Evolutionary conservation across 2,888 invertebrate species (phyloP).

Genomic region (Exephanes ischioxanthus): DNA sequence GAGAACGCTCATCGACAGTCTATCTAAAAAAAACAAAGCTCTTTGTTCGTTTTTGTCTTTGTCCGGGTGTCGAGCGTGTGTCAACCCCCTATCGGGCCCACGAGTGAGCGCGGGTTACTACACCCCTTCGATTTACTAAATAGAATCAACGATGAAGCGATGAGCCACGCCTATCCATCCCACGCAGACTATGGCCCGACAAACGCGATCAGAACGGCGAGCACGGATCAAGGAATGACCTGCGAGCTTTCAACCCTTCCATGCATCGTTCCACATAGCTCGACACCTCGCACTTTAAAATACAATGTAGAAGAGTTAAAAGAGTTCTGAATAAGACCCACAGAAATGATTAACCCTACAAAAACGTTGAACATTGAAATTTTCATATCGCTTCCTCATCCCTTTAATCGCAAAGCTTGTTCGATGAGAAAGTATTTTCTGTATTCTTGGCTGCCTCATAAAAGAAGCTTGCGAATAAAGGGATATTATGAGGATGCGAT

Average conservation of each 20-base stretch:
- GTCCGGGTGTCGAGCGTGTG: conserved; percentile 64
- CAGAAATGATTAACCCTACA: neutral
- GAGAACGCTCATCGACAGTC: conserved; percentile 40
- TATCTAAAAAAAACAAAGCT: conserved; percentile 70
- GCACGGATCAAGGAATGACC: conserved; percentile 49
- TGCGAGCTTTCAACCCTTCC: conserved; percentile 48
- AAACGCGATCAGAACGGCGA: conserved; percentile 21
- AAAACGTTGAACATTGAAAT: neutral
- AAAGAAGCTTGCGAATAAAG: too few species aligned
- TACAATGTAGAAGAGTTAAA: neutral
- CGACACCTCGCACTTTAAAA: neutral
- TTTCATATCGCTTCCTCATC: too few species aligned
- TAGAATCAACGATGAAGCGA: conserved; percentile 69
- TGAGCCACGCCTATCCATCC: conserved; percentile 63
- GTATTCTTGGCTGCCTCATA: too few species aligned
- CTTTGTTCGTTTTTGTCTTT: conserved; percentile 70
- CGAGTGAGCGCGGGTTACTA: conserved; percentile 61
- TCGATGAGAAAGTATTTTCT: too few species aligned
- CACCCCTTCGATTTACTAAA: conserved; percentile 74
- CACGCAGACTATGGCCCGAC: neutral
- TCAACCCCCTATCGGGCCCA: conserved; percentile 60
- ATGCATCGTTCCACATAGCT: conserved; percentile 40
- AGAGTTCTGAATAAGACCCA: neutral
- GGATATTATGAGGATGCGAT: too few species aligned
- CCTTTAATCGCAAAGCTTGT: too few species aligned